Percentiles rank a stretch among this genome's conserved stretches.
These are phyloP conservation scores for Pristis pectinata DNA, from an alignment of 2,797 vertebrate genomes.

Conservation along the genomic window DNA sequence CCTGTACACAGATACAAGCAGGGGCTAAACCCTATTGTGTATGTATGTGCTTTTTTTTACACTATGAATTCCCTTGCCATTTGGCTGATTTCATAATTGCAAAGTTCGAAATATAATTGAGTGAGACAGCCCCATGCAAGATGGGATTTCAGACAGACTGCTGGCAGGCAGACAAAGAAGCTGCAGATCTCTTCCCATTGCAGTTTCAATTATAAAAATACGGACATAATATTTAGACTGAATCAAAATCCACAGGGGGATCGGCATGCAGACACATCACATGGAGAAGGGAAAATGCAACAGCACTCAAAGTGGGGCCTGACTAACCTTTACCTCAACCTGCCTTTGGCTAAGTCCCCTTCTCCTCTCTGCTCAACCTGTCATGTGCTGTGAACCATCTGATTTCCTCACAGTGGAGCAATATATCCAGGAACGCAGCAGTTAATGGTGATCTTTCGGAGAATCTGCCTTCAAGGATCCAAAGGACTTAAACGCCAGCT, in stretches of 20 bases:
- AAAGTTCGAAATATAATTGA: background rate
- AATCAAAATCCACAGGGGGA: conserved; percentile 1
- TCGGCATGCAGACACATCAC: too few relatives aligned
- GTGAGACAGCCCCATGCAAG: background rate
- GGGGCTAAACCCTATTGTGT: background rate
- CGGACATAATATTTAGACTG: conserved; percentile 20
- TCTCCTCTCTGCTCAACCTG: too few relatives aligned
- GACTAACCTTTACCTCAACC: background rate
- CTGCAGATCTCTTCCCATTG: background rate
- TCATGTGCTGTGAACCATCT: background rate
- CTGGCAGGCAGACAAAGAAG: conserved; percentile 15
- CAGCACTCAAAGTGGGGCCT: too few relatives aligned
- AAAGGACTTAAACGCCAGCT: background rate
- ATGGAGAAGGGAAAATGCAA: background rate
- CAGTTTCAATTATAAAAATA: conserved; percentile 14
- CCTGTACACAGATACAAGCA: too few relatives aligned
- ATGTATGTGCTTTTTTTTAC: background rate
- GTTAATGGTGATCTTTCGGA: background rate
- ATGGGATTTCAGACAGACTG: conserved; percentile 16
- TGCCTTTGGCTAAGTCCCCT: too few relatives aligned
- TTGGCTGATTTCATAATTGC: background rate
- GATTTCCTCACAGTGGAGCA: background rate
- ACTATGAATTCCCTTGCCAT: background rate
- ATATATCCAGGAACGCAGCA: background rate
- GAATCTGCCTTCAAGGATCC: background rate